Conservation (phyloP, 1,140 invertebrate species). For the Argopecten irradians region DNA sequence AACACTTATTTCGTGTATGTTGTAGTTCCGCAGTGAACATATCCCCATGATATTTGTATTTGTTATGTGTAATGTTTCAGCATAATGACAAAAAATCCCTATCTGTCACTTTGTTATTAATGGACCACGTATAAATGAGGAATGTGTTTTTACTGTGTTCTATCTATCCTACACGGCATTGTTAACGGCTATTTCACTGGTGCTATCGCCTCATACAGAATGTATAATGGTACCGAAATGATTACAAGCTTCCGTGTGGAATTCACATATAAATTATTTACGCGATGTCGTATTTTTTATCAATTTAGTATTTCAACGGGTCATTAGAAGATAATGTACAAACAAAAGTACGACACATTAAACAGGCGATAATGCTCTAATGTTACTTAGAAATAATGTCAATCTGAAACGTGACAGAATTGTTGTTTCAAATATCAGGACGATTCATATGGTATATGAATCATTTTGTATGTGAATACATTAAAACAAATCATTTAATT, state of each 20-base stretch:
- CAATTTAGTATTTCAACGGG: not conserved
- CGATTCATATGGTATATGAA: too few relatives aligned
- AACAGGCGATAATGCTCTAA: too few relatives aligned
- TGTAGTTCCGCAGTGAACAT: not conserved
- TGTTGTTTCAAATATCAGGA: too few relatives aligned
- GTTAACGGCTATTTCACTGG: not conserved
- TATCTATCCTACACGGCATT: not conserved
- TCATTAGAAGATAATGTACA: not conserved
- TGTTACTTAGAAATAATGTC: too few relatives aligned
- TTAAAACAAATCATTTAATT: too few relatives aligned
- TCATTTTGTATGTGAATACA: too few relatives aligned
- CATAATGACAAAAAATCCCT: not conserved
- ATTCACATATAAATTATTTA: not conserved
- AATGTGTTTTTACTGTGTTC: not conserved
- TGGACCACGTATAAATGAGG: not conserved
- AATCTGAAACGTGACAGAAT: too few relatives aligned
- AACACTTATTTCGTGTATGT: not conserved
- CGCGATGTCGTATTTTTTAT: not conserved
- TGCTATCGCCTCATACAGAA: not conserved
- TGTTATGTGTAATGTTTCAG: not conserved
- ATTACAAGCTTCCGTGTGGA: not conserved
- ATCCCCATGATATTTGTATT: not conserved
- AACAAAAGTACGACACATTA: too few relatives aligned
- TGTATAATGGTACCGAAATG: not conserved
- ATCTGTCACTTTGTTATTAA: not conserved